A percentile compares a stretch with the other conserved stretches of the same genome.
Evolutionary conservation across 2,113 vertebrate species (phyloP).

Genomic region (Protobothrops mucrosquamatus): DNA sequence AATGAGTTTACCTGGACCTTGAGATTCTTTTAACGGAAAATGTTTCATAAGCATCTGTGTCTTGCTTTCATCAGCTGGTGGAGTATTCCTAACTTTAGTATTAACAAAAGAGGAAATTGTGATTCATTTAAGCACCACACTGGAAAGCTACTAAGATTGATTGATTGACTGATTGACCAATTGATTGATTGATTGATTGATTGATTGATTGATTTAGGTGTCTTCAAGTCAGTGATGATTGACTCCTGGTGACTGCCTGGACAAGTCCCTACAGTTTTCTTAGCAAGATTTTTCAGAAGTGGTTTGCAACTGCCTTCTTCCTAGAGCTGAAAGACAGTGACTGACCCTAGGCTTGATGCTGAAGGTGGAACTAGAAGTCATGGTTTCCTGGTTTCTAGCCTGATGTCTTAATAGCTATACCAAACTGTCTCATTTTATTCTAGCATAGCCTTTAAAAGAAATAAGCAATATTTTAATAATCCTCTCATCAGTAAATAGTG

Average conservation of each 20-base stretch:
- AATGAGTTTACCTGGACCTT: constrained; percentile 6
- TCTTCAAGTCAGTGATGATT: neutral
- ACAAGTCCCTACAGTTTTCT: neutral
- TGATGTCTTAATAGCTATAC: neutral
- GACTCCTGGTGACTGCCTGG: neutral
- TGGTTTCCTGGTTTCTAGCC: neutral
- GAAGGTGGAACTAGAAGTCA: neutral
- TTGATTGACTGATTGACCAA: neutral
- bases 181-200: neutral
- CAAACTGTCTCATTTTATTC: neutral
- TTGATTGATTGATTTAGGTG: neutral
- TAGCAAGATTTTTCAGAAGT: neutral
- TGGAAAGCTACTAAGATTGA: neutral
- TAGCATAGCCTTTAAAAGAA: neutral
- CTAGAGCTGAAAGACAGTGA: neutral
- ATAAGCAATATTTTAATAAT: neutral
- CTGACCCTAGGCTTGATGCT: neutral
- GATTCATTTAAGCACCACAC: neutral
- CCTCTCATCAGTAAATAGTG: neutral
- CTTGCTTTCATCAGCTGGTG: neutral
- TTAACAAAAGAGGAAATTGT: neutral
- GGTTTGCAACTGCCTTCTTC: neutral
- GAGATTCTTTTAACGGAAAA: neutral
- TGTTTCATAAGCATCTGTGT: neutral
- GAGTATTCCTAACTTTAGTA: neutral